Evolutionary conservation across 1,140 invertebrate species (phyloP), one percentile per base, ranked within the genome.

Genomic region (Drosophila sechellia): DNA sequence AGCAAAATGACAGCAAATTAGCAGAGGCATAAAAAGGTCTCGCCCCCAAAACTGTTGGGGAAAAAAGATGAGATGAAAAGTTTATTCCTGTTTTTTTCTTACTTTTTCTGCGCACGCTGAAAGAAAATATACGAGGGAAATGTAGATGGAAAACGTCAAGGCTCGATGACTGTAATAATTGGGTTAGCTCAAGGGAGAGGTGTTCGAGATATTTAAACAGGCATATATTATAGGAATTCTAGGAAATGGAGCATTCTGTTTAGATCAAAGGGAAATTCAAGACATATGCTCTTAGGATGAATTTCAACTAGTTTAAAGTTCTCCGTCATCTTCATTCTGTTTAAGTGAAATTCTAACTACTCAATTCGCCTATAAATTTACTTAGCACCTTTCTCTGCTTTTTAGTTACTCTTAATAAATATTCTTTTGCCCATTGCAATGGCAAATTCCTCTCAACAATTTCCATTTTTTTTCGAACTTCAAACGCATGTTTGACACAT

Each of bases 1-100:
- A 76, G 75, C 78, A 81, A 81, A 86, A 86, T 86, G 83, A 86
- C 83, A 86, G 83, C 83, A 86, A 87, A 87, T 86, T 86, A 87
- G 81, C 81, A 79, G 70, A 35, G 50, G 45, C 42, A 55, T 54
- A 65, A 83, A 86, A 87, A 80, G 83, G 72, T 76, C 64, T 76
- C 64, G 52, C 57, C 78, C 63, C 64, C 53, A 58, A 75, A 65
- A 31, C 31, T 31, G 31, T 39, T 52, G 46, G 31, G 43, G 61
- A 52, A 8, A 54, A 50, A 11, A 54, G 61, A 45, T 48, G 50
- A 69, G 68, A 71, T 70, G 68, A 71, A 71, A 71, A 71, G 68
- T 57, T 71, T 69, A 27, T 56, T 70, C 34, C 57, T 35, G 20
- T 1, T 48, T 69, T 50, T 49, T 17, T 3, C 39, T 1, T 17